These are phyloP conservation scores for Cryptotermes secundus DNA, from an alignment of 1,140 invertebrate genomes.

Conservation along the genomic window DNA sequence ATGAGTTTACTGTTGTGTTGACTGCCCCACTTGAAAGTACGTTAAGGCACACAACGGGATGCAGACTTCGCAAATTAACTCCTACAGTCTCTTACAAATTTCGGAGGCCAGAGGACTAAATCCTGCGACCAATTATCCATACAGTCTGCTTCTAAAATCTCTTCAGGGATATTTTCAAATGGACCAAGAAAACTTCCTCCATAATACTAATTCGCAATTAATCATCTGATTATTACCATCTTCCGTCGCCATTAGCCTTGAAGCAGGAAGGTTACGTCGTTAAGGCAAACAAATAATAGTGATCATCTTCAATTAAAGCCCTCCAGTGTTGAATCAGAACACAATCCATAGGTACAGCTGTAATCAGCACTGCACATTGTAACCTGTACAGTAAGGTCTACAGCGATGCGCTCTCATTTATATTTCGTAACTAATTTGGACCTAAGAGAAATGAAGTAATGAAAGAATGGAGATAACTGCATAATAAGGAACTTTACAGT, in stretches of 20 bases:
- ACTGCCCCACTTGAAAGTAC: too few relatives aligned
- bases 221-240: background rate
- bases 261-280: background rate
- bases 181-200: conserved; percentile 3
- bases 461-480: too few relatives aligned
- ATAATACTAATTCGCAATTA: conserved; percentile 5
- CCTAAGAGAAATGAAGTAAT: too few relatives aligned
- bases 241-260: conserved; percentile 1
- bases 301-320: conserved; percentile 13
- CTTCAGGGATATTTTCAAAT: conserved; percentile 6
- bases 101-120: too few relatives aligned
- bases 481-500: too few relatives aligned
- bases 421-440: too few relatives aligned
- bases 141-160: background rate
- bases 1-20: too few relatives aligned
- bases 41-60: too few relatives aligned
- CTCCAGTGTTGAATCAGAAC: conserved; percentile 1
- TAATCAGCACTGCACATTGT: background rate
- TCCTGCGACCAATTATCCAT: background rate
- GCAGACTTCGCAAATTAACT: too few relatives aligned
- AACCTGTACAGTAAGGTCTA: background rate
- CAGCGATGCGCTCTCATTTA: background rate
- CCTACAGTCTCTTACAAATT: too few relatives aligned
- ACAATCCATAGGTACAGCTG: background rate
- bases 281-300: conserved; percentile 13